phyloP scores from a whole-genome alignment of 2,113 vertebrate genomes.

The Oryzias woworae region DNA sequence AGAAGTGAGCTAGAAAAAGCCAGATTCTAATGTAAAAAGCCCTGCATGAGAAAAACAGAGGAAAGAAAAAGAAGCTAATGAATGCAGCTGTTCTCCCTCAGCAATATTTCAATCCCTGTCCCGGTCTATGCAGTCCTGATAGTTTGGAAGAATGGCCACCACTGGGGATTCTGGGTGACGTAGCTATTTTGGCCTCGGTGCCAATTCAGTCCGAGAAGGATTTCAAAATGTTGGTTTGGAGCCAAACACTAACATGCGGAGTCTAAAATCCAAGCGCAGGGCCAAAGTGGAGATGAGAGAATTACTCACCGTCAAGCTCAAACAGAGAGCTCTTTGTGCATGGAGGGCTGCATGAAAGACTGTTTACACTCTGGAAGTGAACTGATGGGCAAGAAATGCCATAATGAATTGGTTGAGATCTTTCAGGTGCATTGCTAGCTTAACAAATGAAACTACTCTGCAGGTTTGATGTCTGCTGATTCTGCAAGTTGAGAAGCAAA shows the following conservation, averaged over 20 bases:
- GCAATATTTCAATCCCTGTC: constrained; percentile 57
- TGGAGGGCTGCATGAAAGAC: constrained; percentile 17
- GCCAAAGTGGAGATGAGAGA: constrained; percentile 46
- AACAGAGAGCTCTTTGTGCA: constrained; percentile 39
- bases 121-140: constrained; percentile 39
- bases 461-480: not conserved
- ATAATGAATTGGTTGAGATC: not conserved
- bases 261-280: constrained; percentile 28
- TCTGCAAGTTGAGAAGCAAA: too few relatives aligned
- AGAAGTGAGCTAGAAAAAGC: constrained; percentile 1
- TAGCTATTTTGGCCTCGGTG: constrained; percentile 44
- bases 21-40: constrained; percentile 3
- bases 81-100: constrained; percentile 63
- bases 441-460: not conserved
- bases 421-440: not conserved
- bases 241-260: constrained; percentile 53
- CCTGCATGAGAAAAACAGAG: constrained; percentile 9
- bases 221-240: constrained; percentile 43
- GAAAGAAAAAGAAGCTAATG: constrained; percentile 39
- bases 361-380: not conserved
- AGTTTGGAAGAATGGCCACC: constrained; percentile 59
- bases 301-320: constrained; percentile 33
- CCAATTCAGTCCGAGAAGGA: constrained; percentile 42
- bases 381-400: not conserved
- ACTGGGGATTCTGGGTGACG: constrained; percentile 65